Evolutionary conservation across 2,113 vertebrate species (phyloP).

Genomic region (Corythoichthys intestinalis): DNA sequence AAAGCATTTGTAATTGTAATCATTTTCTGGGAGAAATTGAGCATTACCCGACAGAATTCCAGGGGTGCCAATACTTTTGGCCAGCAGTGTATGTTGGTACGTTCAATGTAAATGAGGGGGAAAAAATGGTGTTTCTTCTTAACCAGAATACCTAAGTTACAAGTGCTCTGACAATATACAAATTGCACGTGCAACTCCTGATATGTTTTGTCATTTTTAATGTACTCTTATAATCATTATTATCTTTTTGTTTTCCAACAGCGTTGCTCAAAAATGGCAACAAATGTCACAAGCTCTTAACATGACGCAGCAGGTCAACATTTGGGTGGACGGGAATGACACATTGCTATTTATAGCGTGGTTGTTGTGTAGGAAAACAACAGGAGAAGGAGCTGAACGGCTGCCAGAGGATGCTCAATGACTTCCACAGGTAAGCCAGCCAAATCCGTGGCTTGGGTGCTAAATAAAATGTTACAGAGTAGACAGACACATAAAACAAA

Average conservation of each 20-base stretch:
- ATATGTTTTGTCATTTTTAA: too few species aligned
- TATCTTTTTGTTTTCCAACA: background rate
- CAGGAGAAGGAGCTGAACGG: background rate
- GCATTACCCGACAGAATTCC: too few species aligned
- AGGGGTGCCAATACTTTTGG: too few species aligned
- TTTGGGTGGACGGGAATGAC: background rate
- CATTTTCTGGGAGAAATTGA: too few species aligned
- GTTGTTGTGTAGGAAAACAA: constrained; percentile 23
- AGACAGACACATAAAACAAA: constrained; percentile 4
- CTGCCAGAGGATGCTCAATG: constrained; percentile 1
- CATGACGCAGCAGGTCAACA: background rate
- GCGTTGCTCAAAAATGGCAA: background rate
- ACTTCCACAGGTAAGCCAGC: background rate
- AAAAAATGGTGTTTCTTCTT: too few species aligned
- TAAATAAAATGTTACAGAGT: background rate
- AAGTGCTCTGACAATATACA: too few species aligned
- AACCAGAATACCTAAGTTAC: too few species aligned
- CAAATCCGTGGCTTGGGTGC: background rate
- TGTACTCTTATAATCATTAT: too few species aligned
- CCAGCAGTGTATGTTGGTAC: too few species aligned
- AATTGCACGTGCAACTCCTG: background rate
- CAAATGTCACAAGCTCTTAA: background rate
- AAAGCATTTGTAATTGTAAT: too few species aligned
- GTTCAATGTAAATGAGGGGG: too few species aligned
- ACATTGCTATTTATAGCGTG: constrained; percentile 36